Conservation (phyloP, 2,113 vertebrate species). For the Brienomyrus brachyistius region DNA sequence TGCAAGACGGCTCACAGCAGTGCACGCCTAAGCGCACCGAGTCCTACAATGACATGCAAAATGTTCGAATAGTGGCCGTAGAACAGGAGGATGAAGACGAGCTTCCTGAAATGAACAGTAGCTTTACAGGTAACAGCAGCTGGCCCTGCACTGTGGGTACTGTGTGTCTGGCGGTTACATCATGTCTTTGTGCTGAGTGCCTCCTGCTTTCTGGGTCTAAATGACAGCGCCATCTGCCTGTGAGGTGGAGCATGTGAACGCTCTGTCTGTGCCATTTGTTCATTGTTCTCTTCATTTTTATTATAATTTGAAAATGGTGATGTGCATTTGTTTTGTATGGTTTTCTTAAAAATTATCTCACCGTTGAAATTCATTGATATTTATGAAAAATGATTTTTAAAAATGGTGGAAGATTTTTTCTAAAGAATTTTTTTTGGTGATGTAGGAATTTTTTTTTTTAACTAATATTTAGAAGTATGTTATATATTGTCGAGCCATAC, state of each 20-base stretch:
- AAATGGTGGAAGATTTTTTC: neutral
- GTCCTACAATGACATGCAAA: slow-evolving; percentile 98
- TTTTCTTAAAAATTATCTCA: neutral
- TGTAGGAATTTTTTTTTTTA: neutral
- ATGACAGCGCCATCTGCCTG: slow-evolving; percentile 58
- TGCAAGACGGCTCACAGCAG: slow-evolving; percentile 77
- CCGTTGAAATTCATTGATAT: neutral
- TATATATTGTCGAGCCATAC: neutral
- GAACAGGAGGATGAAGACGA: slow-evolving; percentile 86
- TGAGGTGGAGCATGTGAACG: slow-evolving; percentile 38
- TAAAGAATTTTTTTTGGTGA: neutral
- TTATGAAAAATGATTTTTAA: neutral
- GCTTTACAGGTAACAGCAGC: slow-evolving; percentile 84
- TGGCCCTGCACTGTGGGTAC: slow-evolving; percentile 5
- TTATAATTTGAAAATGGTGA: neutral
- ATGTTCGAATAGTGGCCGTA: slow-evolving; percentile 85
- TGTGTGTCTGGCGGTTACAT: slow-evolving; percentile 44
- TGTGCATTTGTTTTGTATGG: neutral
- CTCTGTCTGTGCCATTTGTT: neutral
- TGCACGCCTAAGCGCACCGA: slow-evolving; percentile 89
- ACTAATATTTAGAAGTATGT: neutral
- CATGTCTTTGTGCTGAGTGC: slow-evolving; percentile 52
- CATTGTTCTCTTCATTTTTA: neutral
- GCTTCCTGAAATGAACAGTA: slow-evolving; percentile 96
- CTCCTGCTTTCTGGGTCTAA: slow-evolving; percentile 30